Evolutionary conservation across 2,797 vertebrate species (phyloP), one percentile per base, ranked within the genome.

Genomic region (Bradypus variegatus): DNA sequence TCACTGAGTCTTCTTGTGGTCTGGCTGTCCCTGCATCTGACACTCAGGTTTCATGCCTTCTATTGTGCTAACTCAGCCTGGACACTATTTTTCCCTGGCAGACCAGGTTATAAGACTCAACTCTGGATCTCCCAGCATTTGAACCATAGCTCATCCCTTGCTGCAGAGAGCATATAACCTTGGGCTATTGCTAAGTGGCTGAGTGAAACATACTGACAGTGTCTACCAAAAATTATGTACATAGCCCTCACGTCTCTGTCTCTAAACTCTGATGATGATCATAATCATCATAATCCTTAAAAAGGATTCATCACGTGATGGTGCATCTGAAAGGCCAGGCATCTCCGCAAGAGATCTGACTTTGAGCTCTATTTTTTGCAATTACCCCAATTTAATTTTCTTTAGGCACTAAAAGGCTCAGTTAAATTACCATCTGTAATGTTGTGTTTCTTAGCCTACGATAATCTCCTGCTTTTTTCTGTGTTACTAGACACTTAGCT

Each of bases 341-440:
- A n/a, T 76, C 53, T 75, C 67, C 16, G 80, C 60, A 41, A 65
- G 6, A 84, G 72, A 70, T 78, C 64, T 86, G 45, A 89, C 45
- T 89, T 72, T 91, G 48, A 85, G 48, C 45, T 75, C 12, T n/a
- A 23, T 48, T 82, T 84, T 82, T 91, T 70, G 48, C 73, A 88
- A 69, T 91, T 60, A 80, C 27, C 65, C 41, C 67, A 70, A 55
- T 86, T 79, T 65, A 69, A 89, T 88, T 93, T 80, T 91, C 29
- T 82, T 78, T 81, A 94, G 77, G 36, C 55, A 80, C n/a, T 53
- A 87, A 90, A 92, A 48, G 70, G 27, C 48, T 92, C 64, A 48
- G 29, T 83, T 86, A 94, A 93, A 84, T 70, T n/a, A 60, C 21
- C 38, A 80, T 76, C 31, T 77, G 2, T 53, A 79, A 80, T 62